Conservation (phyloP, 2,888 invertebrate genomes). For the Zaprionus obscuricornis region DNA sequence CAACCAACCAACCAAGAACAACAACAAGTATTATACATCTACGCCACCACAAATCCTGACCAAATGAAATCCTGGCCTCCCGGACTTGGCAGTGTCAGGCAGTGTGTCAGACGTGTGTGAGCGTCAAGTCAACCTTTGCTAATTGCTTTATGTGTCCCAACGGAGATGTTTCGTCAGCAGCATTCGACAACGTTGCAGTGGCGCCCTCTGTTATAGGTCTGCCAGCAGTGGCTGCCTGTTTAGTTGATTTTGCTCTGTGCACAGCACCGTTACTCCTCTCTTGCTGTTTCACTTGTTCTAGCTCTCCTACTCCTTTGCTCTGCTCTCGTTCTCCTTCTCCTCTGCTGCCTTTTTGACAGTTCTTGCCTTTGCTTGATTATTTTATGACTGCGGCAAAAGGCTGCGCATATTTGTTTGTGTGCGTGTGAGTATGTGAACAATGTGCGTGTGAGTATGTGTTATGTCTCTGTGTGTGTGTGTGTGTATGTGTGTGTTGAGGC, state of each 20-base stretch:
- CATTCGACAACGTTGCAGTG: slow-evolving; percentile 48
- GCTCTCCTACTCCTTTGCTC: slow-evolving; percentile 5
- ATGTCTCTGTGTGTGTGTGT: slow-evolving; percentile 16
- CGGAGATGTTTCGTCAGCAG: slow-evolving; percentile 75
- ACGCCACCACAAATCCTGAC: slow-evolving; percentile 29
- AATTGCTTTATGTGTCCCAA: slow-evolving; percentile 74
- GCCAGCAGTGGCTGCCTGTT: no score
- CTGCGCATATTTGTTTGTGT: slow-evolving; percentile 37
- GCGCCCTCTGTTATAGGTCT: slow-evolving; percentile 3
- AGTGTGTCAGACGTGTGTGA: slow-evolving; percentile 9
- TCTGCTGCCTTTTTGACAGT: background rate
- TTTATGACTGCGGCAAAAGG: slow-evolving; percentile 75
- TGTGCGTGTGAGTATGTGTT: slow-evolving; percentile 15
- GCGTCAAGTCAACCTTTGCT: slow-evolving; percentile 62
- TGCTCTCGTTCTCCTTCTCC: slow-evolving; percentile 1
- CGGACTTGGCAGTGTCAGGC: slow-evolving; percentile 21
- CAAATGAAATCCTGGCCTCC: slow-evolving; percentile 7
- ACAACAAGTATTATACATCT: background rate
- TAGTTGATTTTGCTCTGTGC: slow-evolving; percentile 8
- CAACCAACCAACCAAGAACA: background rate
- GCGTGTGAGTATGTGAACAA: slow-evolving; percentile 10
- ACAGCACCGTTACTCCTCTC: no score
- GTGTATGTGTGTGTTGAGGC: slow-evolving; percentile 30
- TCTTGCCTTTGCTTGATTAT: slow-evolving; percentile 67
- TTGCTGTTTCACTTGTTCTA: background rate